Base-by-base conservation (phyloP, 37 sponge, comb jelly and placozoan species). In the Hormiphora californensis region DNA sequence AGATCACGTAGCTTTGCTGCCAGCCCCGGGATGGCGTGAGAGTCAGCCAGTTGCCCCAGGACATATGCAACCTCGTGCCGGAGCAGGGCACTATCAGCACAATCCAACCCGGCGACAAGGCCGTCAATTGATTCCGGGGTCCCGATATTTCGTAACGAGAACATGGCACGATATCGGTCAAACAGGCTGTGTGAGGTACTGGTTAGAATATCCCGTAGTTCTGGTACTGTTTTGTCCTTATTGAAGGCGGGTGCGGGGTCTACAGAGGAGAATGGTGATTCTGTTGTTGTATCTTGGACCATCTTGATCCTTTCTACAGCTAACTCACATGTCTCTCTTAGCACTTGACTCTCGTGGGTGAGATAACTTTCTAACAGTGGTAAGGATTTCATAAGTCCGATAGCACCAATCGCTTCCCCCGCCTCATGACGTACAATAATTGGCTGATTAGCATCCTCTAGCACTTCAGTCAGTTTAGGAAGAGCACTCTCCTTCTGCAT, bases 1-100 rank as follows among this genome's bases (percentile, higher is more conserved):
- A 78, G 12, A 37, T 98, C 92, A 12, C 69, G 39, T 19, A 98
- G 90, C 32, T 67, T 69, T 12, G 89, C 78, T 32, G 21, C 78
- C 11, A 98, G 89, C 17, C 88, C 89, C 34, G 86, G 59, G 78
- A 95, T 69, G 9, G 94, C 93, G 1, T 81, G 33, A 0, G n/a
- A 39, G 32, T 95, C 51, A 69, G 95, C 89, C 92, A 98, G 89
- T 63, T 98, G 99, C 23, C 99, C 99, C 32, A 98, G 89, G 23
- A 98, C 92, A 87, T 95, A 98, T 0, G 99, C 99, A 46, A 90
- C 55, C 54, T 98, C 99, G 41, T 98, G 99, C 41, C 92, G 92
- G 86, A 95, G 94, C 0, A 98, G 89, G 39, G 93, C 92, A 62
- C 94, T 95, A 1, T 54, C 43, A 54, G 94, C 93, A 11, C 81